Base-by-base conservation (phyloP, 2,113 vertebrate genomes). In the Prochilodus magdalenae region DNA sequence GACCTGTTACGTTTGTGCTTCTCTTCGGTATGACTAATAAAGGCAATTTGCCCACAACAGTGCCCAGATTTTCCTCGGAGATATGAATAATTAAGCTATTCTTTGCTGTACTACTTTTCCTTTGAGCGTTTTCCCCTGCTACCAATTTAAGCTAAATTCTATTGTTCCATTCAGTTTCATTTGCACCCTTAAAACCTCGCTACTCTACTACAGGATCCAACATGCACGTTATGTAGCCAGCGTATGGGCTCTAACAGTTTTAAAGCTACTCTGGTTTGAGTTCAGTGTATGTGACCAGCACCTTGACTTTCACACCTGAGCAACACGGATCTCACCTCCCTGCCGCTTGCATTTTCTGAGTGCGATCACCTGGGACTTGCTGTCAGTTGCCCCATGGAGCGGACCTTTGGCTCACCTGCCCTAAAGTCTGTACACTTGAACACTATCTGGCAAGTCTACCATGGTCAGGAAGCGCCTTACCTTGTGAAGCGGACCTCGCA, bases 401-500 rank as follows among this genome's bases (percentile, higher is more conserved):
- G 53, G 30, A 36, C 77, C 65, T 70, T 69, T 69, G 63, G 77
- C 77, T 57, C 77, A 59, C 65, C 8, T 18, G 51, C 51, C 65
- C 62, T 59, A 69, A 40, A 47, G 26, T 47, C 26, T 40, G 26
- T 44, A 53, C 67, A 27, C 55, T 10, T 72, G 77, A 27, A 66
- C 5, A 22, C 18, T 72, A 72, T 60, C 55, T 72, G 55, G 18
- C 20, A 36, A 77, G 29, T 55, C 49, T 49, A 49, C 67, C 29
- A 5, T 29, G 66, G 49, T 15, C 66, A 44, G 77, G 70, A 27
- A 55, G 30, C n/a, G 69, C 85, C 96, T 62, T 91, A 99, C 98
- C 98, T 98, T 93, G 98, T 99, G 88, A 99, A 99, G 86, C 97
- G 96, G 78, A 99, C 98, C 91, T 98, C 97, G 76, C 98, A 99